Conservation (phyloP, 2,113 vertebrate genomes). For the Esox niger region DNA sequence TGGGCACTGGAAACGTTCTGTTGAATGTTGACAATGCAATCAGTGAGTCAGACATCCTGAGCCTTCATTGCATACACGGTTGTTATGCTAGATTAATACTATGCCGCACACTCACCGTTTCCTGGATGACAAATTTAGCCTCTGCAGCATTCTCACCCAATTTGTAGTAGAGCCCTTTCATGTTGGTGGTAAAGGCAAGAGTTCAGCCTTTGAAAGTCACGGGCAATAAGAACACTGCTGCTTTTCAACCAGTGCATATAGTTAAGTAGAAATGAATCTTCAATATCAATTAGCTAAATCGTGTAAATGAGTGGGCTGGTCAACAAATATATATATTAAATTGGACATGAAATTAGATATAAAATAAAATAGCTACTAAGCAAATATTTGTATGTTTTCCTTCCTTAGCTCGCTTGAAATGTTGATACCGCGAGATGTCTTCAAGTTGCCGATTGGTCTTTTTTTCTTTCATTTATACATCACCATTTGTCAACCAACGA, state of each 20-base stretch:
- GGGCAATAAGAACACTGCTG: not conserved
- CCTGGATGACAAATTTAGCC: slow-evolving; percentile 78
- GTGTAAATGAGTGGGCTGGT: too few species aligned
- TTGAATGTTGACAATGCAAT: not conserved
- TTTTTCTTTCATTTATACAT: not conserved
- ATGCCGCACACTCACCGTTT: slow-evolving; percentile 68
- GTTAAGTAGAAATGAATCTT: too few species aligned
- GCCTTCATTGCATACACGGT: too few species aligned
- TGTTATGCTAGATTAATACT: not conserved
- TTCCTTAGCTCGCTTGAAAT: not conserved
- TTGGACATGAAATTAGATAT: too few species aligned
- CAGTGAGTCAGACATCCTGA: too few species aligned
- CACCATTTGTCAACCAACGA: slow-evolving; percentile 2
- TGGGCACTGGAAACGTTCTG: slow-evolving; percentile 73
- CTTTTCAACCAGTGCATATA: too few species aligned
- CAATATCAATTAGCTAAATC: too few species aligned
- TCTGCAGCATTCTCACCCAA: slow-evolving; percentile 68
- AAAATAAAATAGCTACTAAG: too few species aligned
- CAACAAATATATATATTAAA: too few species aligned
- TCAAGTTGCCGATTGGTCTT: not conserved
- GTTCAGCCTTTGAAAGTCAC: not conserved
- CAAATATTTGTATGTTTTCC: not conserved
- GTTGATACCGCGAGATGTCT: not conserved
- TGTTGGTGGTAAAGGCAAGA: slow-evolving; percentile 31
- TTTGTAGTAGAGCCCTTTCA: slow-evolving; percentile 83